Evolutionary conservation across 2,113 vertebrate genomes (phyloP).

Genomic region (Neopipo cinnamomea): DNA sequence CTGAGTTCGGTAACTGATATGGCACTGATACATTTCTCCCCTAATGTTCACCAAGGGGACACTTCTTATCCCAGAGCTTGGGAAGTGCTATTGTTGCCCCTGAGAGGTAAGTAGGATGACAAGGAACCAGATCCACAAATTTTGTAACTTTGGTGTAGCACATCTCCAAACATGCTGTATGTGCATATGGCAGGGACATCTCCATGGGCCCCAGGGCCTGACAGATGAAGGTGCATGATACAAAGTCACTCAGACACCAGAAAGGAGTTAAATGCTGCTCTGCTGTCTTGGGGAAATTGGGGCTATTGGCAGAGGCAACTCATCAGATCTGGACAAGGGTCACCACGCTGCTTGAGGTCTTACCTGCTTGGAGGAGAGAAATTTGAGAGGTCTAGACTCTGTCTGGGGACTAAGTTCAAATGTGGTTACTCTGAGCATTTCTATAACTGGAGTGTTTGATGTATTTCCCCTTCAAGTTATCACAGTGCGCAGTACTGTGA

Average conservation of each 20-base stretch:
- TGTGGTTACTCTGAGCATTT: background rate
- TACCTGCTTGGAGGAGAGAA: background rate
- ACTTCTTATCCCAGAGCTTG: background rate
- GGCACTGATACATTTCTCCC: background rate
- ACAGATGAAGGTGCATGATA: accelerated
- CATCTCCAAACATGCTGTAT: accelerated
- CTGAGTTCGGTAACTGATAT: background rate
- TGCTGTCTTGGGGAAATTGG: background rate
- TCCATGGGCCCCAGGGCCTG: background rate
- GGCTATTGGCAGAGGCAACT: background rate
- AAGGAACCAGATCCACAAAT: background rate
- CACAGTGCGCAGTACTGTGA: background rate
- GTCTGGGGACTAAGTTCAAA: background rate
- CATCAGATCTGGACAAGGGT: background rate
- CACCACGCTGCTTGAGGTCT: accelerated
- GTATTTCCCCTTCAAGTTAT: background rate
- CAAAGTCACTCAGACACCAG: background rate
- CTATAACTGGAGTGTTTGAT: background rate
- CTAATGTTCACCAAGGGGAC: background rate
- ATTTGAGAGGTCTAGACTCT: background rate
- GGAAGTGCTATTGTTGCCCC: background rate
- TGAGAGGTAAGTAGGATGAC: background rate
- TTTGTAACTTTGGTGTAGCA: background rate
- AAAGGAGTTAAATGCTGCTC: background rate
- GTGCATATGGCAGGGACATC: background rate